Evolutionary conservation across 2,888 invertebrate species (phyloP), one percentile per base, ranked within the genome.

Genomic region (Psococerastis gibbosa): DNA sequence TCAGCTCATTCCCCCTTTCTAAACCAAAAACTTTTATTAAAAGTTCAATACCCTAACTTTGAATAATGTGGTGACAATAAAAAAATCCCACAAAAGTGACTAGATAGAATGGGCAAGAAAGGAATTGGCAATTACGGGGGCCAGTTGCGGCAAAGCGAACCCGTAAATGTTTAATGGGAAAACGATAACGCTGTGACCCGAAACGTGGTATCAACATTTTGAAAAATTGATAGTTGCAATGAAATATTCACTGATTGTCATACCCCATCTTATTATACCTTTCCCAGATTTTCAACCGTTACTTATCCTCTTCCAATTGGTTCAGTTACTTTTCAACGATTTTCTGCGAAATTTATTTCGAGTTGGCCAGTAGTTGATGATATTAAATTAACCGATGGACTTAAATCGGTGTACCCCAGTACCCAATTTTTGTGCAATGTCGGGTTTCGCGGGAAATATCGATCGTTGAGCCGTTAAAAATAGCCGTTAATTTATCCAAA

Each of bases 161-260:
- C 38, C 5, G 38, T 38, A 18, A 38, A 38, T 38, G 15, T 38
- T 38, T 38, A 38, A 38, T 38, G 15, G 17, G 38, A 22, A 22
- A 38, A 20, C 38, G 38, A 20, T 38, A 38, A 38, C 17, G 38
- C 38, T 38, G 17, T 20, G 38, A 18, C 38, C 38, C 38, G 38
- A 38, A 38, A 38, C 38, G 38, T 17, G 38, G 20, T 38, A 38
- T 38, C 17, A 38, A 38, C 38, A 38, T 38, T 38, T 38, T 38
- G 18, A 38, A 38, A 38, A 38, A 38, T 38, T 38, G 20, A 38
- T 38, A 22, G n/a, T 38, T 20, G 15, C 20, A n/a, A 20, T 38
- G n/a, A 38, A 38, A 38, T 38, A 38, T 38, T 38, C 6, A 38
- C 38, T 20, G n/a, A 38, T 38, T 38, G 27, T 27, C 27, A 11